phyloP scores from a whole-genome alignment of 2,797 vertebrate species.

The Chelonia mydas region DNA sequence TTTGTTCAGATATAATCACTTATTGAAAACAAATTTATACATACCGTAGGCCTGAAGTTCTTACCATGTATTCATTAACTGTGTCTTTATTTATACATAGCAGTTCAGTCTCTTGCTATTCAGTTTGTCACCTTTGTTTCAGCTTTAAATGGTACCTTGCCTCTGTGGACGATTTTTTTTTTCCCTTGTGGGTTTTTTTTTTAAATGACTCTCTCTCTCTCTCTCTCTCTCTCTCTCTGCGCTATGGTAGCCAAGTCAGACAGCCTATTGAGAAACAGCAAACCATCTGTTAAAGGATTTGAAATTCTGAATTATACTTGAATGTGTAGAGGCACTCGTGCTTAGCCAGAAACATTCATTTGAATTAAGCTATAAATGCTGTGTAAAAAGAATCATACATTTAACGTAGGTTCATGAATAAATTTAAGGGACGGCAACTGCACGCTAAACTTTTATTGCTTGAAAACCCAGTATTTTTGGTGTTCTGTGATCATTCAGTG shows the following conservation, averaged over 20 bases:
- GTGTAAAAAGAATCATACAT: constrained; percentile 84
- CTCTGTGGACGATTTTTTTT: background rate
- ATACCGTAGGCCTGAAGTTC: constrained; percentile 40
- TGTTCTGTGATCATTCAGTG: constrained; percentile 81
- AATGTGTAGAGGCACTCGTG: constrained; percentile 93
- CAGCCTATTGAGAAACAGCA: constrained; percentile 93
- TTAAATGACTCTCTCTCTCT: constrained; percentile 53
- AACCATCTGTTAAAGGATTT: constrained; percentile 97
- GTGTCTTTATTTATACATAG: constrained; percentile 17
- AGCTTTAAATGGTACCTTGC: constrained; percentile 60
- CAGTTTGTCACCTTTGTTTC: constrained; percentile 61
- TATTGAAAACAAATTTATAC: constrained; percentile 9
- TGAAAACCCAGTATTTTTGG: constrained; percentile 82
- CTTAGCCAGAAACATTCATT: constrained; percentile 97
- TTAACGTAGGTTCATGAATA: constrained; percentile 86
- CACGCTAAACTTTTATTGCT: constrained; percentile 85
- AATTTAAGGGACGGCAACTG: constrained; percentile 86
- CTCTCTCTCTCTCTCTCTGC: constrained; percentile 47
- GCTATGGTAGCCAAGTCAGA: constrained; percentile 85
- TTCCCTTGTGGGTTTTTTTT: background rate
- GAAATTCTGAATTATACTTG: constrained; percentile 94
- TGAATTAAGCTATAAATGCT: constrained; percentile 91
- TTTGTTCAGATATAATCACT: constrained; percentile 43
- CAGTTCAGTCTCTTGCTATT: constrained; percentile 45
- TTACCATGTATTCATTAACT: constrained; percentile 47